Base-by-base conservation (phyloP, 23 tunicate genomes). In the Halocynthia aurantium region DNA sequence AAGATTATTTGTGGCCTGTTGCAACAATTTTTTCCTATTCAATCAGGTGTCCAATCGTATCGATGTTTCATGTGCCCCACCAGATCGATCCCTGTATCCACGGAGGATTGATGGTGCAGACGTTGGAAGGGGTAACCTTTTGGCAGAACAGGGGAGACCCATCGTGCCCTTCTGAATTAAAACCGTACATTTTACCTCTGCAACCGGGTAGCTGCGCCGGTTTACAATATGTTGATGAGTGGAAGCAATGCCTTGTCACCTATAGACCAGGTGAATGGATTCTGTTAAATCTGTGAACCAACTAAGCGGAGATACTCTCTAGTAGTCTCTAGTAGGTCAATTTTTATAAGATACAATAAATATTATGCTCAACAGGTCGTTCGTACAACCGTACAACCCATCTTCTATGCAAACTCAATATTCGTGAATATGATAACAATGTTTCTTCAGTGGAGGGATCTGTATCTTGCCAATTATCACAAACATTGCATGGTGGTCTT, bases 171-270 rank as follows among this genome's bases (percentile, higher is more conserved):
- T 44, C 83, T 22, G 83, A 85, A n/a, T 89, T 75, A 61, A 80
- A 80, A 62, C 96, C 96, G 10, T 61, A 80, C 44, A 21, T 84
- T 0, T 62, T 89, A 8, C 96, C 96, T n/a, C 69, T 89, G 20
- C 83, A 77, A 56, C 83, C 90, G 5, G 90, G 90, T 10, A 84
- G 77, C 56, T 85, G 97, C 51, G 76, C 97, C 56, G 97, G 90
- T 17, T 57, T 90, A 10, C 83, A 84, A 53, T 90, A 85, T 75
- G 76, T 78, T 53, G 65, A 51, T 13, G 60, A 55, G n/a, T 61
- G 80, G 8, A 71, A 85, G 8, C 85, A 82, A 52, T 90, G 89
- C 64, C 61, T 90, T 57, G 84, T 86, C 5, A 85, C 97, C 13
- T 90, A 44, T 57, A 62, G 97, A 55, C 97, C 97, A 85, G 84